These are phyloP conservation scores for Bombus difficillimus DNA, from an alignment of 1,140 invertebrate genomes.

Conservation along the genomic window DNA sequence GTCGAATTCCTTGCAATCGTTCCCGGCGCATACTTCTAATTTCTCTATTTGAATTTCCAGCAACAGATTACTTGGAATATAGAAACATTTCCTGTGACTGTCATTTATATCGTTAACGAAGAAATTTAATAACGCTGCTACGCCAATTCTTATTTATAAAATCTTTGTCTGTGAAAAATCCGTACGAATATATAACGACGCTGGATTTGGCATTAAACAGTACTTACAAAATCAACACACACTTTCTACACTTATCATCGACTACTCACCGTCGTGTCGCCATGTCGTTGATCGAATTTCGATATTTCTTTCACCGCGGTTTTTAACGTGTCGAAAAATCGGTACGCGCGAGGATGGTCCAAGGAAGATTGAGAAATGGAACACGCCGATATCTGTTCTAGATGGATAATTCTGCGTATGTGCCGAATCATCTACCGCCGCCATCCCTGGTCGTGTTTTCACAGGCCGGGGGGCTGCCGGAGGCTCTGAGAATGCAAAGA, in stretches of 20 bases:
- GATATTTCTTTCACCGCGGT: background rate
- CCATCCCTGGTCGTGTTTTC: conserved; percentile 92
- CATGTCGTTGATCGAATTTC: background rate
- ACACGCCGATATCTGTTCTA: conserved; percentile 78
- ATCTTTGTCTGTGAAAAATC: too few relatives aligned
- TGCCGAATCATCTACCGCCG: conserved; percentile 89
- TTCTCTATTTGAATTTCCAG: background rate
- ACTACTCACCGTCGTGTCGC: background rate
- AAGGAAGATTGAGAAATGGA: conserved; percentile 52
- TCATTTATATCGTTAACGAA: too few relatives aligned
- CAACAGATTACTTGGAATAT: too few relatives aligned
- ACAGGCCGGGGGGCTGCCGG: conserved; percentile 88
- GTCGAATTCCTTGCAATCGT: background rate
- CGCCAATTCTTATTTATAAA: too few relatives aligned
- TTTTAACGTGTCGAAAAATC: background rate
- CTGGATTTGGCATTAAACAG: background rate
- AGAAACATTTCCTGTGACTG: too few relatives aligned
- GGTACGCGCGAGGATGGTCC: background rate
- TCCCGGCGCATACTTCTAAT: background rate
- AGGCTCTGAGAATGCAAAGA: conserved; percentile 89
- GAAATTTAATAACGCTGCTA: too few relatives aligned
- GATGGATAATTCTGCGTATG: conserved; percentile 88
- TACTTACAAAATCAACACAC: background rate
- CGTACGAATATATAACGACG: too few relatives aligned
- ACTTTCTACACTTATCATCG: background rate